phyloP scores from a whole-genome alignment of 1,140 invertebrate species.

The Zaprionus taronus region DNA sequence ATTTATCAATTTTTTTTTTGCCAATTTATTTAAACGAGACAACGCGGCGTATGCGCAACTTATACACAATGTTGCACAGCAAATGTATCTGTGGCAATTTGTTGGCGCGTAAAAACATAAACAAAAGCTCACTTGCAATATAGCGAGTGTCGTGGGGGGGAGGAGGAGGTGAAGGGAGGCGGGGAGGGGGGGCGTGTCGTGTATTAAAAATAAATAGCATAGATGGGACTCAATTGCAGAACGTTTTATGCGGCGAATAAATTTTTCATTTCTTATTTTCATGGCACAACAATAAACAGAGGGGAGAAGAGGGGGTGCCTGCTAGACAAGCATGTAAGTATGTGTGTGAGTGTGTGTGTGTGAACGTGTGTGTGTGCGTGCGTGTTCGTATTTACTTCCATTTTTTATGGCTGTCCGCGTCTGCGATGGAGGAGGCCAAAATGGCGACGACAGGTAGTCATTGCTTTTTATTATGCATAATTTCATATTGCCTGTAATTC shows the following conservation, averaged over 20 bases:
- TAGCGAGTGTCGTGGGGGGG: neutral
- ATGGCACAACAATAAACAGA: slow-evolving; percentile 73
- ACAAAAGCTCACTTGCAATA: slow-evolving; percentile 55
- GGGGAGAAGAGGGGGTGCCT: neutral
- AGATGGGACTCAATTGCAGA: slow-evolving; percentile 34
- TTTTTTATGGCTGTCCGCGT: slow-evolving; percentile 69
- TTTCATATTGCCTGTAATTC: slow-evolving; percentile 81
- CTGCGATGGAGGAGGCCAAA: slow-evolving; percentile 37
- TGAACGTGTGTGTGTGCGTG: slow-evolving; percentile 19
- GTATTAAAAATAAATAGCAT: slow-evolving; percentile 41
- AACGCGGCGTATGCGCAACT: slow-evolving; percentile 27
- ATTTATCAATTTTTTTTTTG: neutral
- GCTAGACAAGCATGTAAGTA: slow-evolving; percentile 11
- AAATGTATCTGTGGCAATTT: slow-evolving; percentile 23
- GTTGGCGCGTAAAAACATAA: slow-evolving; percentile 35
- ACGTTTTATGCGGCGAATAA: slow-evolving; percentile 64
- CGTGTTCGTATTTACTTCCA: slow-evolving; percentile 65
- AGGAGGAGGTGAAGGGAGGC: neutral
- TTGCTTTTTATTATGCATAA: slow-evolving; percentile 82
- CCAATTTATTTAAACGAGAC: neutral
- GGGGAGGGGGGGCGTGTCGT: neutral
- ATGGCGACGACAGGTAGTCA: slow-evolving; percentile 81
- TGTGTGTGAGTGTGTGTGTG: neutral
- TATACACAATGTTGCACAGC: slow-evolving; percentile 7
- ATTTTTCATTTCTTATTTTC: slow-evolving; percentile 81